phyloP scores from a whole-genome alignment of 2,113 vertebrate species.

The Misgurnus mizolepis region DNA sequence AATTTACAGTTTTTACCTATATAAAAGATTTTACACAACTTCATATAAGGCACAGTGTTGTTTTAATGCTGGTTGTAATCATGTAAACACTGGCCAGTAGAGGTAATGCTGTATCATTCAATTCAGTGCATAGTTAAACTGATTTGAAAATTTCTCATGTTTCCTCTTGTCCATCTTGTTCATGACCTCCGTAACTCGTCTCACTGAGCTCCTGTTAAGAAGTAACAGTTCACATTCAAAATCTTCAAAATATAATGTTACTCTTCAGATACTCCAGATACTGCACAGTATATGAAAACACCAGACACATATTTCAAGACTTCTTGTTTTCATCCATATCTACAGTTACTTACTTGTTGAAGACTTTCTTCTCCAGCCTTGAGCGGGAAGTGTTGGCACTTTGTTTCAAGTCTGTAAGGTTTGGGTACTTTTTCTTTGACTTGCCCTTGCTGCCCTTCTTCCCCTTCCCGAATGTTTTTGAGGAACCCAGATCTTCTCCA shows the following conservation, averaged over 20 bases:
- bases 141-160: conserved; percentile 95
- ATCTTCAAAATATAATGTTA: background rate
- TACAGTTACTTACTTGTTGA: conserved; percentile 84
- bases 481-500: conserved; percentile 86
- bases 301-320: background rate
- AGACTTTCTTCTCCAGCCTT: conserved; percentile 87
- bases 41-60: background rate
- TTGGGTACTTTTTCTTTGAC: conserved; percentile 80
- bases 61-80: background rate
- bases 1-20: background rate
- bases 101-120: conserved; percentile 51
- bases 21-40: background rate
- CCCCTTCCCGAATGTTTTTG: conserved; percentile 64
- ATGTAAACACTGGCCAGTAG: background rate
- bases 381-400: conserved; percentile 80
- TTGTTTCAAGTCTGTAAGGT: conserved; percentile 88
- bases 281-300: background rate
- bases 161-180: conserved; percentile 83
- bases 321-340: background rate
- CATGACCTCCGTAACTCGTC: conserved; percentile 82
- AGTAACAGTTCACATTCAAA: background rate
- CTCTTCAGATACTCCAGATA: background rate
- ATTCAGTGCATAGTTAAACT: conserved; percentile 94
- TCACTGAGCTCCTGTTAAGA: conserved; percentile 80
- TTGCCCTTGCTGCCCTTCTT: conserved; percentile 75